phyloP scores from a whole-genome alignment of 2,888 invertebrate species.

The Pollenia amentaria region DNA sequence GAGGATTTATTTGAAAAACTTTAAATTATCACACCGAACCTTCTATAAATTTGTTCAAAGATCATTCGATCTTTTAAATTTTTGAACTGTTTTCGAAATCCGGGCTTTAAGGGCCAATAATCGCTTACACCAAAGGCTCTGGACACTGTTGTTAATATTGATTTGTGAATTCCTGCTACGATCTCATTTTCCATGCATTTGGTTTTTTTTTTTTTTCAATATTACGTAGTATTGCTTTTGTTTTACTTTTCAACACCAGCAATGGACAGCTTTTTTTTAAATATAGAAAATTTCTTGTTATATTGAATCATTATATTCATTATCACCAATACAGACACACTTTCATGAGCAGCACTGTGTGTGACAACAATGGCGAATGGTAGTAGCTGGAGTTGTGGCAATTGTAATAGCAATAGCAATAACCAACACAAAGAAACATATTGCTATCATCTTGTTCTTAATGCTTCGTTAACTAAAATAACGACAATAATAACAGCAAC shows the following conservation, averaged over 20 bases:
- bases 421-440: slow-evolving; percentile 46
- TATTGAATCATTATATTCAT: background rate
- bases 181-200: background rate
- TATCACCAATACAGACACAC: background rate
- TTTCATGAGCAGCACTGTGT: background rate
- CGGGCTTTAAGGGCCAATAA: too few species aligned
- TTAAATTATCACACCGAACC: too few species aligned
- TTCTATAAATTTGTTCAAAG: too few species aligned
- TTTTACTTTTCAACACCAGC: background rate
- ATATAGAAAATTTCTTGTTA: background rate
- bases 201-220: background rate
- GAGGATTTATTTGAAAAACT: too few species aligned
- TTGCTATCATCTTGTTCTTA: slow-evolving; percentile 59
- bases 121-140: background rate
- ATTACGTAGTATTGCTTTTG: background rate
- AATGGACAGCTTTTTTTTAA: background rate
- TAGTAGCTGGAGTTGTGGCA: background rate
- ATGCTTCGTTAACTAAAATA: slow-evolving; percentile 60
- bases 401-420: background rate
- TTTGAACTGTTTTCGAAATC: too few species aligned
- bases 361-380: slow-evolving; percentile 7
- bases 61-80: too few species aligned
- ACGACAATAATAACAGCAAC: slow-evolving; percentile 9
- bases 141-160: background rate
- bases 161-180: background rate